phyloP scores from a whole-genome alignment of 2,888 invertebrate genomes.

The Teleogryllus oceanicus region DNA sequence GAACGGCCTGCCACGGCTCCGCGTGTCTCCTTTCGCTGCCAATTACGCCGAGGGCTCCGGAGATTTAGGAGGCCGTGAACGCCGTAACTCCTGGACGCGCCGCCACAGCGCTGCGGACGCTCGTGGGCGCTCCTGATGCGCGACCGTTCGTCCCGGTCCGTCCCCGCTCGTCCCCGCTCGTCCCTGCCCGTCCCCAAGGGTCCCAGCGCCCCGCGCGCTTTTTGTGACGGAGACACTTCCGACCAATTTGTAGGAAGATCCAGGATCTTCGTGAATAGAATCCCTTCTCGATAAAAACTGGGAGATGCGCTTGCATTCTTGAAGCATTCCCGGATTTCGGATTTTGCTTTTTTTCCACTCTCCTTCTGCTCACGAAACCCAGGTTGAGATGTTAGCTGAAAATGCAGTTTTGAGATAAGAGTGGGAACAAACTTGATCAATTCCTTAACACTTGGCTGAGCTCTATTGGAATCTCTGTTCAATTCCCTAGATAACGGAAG shows the following conservation, averaged over 20 bases:
- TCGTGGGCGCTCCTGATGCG: no score
- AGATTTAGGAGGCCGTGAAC: neutral
- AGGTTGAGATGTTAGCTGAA: no score
- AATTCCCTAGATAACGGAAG: no score
- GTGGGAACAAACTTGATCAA: no score
- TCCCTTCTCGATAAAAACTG: neutral
- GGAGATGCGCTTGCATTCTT: conserved; percentile 5
- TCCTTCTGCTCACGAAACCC: no score
- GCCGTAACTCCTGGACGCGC: neutral
- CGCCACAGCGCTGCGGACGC: neutral
- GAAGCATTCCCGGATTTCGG: neutral
- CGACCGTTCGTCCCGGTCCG: no score
- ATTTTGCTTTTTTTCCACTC: no score
- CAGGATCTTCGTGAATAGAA: conserved; percentile 18
- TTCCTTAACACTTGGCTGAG: no score
- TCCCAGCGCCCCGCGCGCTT: neutral
- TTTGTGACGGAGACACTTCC: neutral
- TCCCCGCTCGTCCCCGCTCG: neutral
- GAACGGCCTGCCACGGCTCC: neutral
- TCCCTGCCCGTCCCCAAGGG: neutral
- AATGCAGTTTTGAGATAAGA: no score
- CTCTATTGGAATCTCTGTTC: no score
- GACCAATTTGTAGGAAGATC: conserved; percentile 9
- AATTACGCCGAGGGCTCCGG: neutral
- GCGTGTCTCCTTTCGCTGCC: neutral